Base-by-base conservation (phyloP, 2,888 invertebrate species). In the Trissoscelio sp. region DNA sequence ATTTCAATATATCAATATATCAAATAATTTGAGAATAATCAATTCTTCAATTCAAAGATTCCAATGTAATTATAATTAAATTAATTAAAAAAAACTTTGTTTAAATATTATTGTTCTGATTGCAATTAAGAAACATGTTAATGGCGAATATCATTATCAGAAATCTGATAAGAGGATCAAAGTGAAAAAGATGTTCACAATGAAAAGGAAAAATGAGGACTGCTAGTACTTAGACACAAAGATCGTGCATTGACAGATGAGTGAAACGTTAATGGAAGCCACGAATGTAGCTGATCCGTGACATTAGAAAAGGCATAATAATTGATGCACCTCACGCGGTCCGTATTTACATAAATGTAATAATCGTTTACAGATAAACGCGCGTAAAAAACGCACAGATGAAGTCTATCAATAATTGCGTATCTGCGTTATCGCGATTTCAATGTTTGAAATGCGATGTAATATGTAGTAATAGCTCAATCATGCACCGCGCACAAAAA, bases 381-480 rank as follows among this genome's bases (percentile, higher is more conserved):
- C 3, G 46, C 57, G 34, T n/a, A 66, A 66, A 75, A 66, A 58
- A 20, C 11, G 6, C 42, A 3, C 9, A 55, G 31, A 58, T 58
- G 46, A 37, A 58, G 75, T 51, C 66, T 34, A 62, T 69, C 53
- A 60, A 69, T 69, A 77, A 77, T 69, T 69, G 58, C 62, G 28
- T 39, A 73, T 73, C 64, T 48, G 18, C 42, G 28, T 70, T 57
- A 78, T 70, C 46, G 70, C 24, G 11, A 60, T 44, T 53, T 53
- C 28, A 37, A 53, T 48, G 51, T 57, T 64, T 58, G 37, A 70
- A 69, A 78, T 46, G 66, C 58, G 37, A 53, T 66, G 58, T 72
- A 66, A 79, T 72, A 67, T 28, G 46, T 70, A 58, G 58, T 72
- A 72, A 79, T 73, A 79, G 79, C 73, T 79, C 79, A 79, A 79